Evolutionary conservation across 2,888 invertebrate species (phyloP).

Genomic region (Sinopyrophorus schimmeli): DNA sequence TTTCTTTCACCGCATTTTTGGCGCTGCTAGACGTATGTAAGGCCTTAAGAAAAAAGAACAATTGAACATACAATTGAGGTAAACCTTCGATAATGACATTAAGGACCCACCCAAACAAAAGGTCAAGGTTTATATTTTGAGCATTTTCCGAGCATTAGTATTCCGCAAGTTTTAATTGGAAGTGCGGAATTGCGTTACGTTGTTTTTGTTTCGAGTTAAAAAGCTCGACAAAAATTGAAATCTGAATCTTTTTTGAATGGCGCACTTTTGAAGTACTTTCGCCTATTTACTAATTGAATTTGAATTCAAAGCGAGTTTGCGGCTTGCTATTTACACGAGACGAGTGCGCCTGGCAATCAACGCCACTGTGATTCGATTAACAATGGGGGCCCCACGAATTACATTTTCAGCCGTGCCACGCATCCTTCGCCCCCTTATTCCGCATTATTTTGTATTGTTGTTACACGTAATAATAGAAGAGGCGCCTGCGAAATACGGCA

Average conservation of each 20-base stretch:
- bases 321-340: slow-evolving; percentile 38
- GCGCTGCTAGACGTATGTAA: too few species aligned
- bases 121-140: too few species aligned
- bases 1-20: too few species aligned
- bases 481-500: slow-evolving; percentile 8
- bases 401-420: slow-evolving; percentile 30
- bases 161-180: slow-evolving; percentile 5
- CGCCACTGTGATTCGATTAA: slow-evolving; percentile 38
- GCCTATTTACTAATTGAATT: slow-evolving; percentile 38
- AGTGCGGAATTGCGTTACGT: slow-evolving; percentile 6
- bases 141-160: too few species aligned
- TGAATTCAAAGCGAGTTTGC: slow-evolving; percentile 37
- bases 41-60: too few species aligned
- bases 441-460: slow-evolving; percentile 17
- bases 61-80: too few species aligned
- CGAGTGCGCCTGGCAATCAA: slow-evolving; percentile 37
- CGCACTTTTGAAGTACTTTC: slow-evolving; percentile 28
- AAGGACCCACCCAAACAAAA: too few species aligned
- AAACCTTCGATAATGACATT: too few species aligned
- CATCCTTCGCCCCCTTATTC: slow-evolving; percentile 18
- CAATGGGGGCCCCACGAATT: slow-evolving; percentile 34
- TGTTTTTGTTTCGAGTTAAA: slow-evolving; percentile 16
- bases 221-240: slow-evolving; percentile 19
- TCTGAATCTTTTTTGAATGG: slow-evolving; percentile 23
- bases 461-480: slow-evolving; percentile 24